Conservation (phyloP, 2,113 vertebrate species). For the Phrynocephalus versicolor region DNA sequence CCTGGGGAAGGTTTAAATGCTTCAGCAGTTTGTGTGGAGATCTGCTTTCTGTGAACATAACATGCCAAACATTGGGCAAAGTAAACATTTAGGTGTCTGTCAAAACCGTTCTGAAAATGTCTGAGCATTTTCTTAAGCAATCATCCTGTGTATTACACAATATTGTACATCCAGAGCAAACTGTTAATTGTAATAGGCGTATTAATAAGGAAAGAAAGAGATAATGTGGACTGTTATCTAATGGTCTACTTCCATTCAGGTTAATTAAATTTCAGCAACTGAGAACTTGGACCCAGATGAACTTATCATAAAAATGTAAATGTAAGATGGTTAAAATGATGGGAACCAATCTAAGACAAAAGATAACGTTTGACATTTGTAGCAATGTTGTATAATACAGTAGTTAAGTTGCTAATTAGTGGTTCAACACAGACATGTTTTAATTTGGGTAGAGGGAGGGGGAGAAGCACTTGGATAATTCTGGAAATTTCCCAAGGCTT, state of each 20-base stretch:
- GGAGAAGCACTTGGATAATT: conserved; percentile 3
- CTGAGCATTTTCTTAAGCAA: conserved; percentile 13
- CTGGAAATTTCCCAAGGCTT: conserved; percentile 7
- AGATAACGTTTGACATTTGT: conserved; percentile 28
- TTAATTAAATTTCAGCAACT: not conserved
- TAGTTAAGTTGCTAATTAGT: not conserved
- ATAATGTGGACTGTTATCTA: not conserved
- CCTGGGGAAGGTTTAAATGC: not conserved
- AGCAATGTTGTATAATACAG: not conserved
- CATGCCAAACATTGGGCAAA: conserved; percentile 1
- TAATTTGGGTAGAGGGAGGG: not conserved
- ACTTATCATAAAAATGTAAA: conserved; percentile 41
- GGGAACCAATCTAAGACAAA: conserved; percentile 23
- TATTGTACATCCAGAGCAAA: not conserved
- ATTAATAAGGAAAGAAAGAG: not conserved
- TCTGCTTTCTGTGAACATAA: conserved; percentile 31
- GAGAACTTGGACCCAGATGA: conserved; percentile 18
- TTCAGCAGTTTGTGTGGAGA: conserved; percentile 12
- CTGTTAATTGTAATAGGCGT: not conserved
- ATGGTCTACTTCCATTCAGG: not conserved
- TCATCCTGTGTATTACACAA: conserved; percentile 4
- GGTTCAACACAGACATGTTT: conserved; percentile 9
- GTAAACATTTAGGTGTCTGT: conserved; percentile 17
- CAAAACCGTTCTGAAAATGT: not conserved
- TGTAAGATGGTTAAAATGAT: conserved; percentile 30